Base-by-base conservation (phyloP, 64 coral and sea anemone species). In the Porites australiensis region DNA sequence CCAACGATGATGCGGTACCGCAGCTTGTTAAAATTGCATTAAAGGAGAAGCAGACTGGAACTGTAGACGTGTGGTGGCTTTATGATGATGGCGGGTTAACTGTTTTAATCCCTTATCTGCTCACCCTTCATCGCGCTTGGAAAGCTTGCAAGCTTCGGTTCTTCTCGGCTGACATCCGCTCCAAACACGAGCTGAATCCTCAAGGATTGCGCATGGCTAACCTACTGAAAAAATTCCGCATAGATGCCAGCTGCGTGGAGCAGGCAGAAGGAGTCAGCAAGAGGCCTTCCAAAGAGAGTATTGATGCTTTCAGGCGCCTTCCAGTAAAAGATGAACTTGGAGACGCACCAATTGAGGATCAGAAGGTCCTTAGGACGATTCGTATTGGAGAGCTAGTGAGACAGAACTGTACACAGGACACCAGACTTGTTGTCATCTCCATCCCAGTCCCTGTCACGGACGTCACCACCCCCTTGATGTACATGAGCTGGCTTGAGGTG, bases 401-500 rank as follows among this genome's bases (percentile, higher is more conserved):
- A 43, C 47, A 98, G 70, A 54, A 89, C 71, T 84, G 81, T 43
- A 88, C 93, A 43, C 77, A 89, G 44, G 74, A 98, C 5, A 90
- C 96, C 50, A 92, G 76, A 63, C 87, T 98, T n/a, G 79, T 98
- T 3, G 93, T 98, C 11, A 89, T 98, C 20, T 92, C 96, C 21
- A 90, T 98, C 83, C 96, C 96, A 21, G 79, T 98, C 44, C 96
- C 96, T 19, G 86, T 94, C 2, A 90, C 87, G 23, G 96, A 81
- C 3, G 92, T 92, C 3, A 98, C 93, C 2, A 83, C 89, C 22
- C 90, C 77, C 15, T 50, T 84, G 72, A 89, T 98, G 93, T 98
- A 98, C 64, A 95, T 98, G 96, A 98, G 96, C 73, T 95, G 93
- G 96, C 79, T 98, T 22, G 96, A 98, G 48, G 90, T 91, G 21